phyloP scores from a whole-genome alignment of 2,113 vertebrate species.

The Columbina picui region DNA sequence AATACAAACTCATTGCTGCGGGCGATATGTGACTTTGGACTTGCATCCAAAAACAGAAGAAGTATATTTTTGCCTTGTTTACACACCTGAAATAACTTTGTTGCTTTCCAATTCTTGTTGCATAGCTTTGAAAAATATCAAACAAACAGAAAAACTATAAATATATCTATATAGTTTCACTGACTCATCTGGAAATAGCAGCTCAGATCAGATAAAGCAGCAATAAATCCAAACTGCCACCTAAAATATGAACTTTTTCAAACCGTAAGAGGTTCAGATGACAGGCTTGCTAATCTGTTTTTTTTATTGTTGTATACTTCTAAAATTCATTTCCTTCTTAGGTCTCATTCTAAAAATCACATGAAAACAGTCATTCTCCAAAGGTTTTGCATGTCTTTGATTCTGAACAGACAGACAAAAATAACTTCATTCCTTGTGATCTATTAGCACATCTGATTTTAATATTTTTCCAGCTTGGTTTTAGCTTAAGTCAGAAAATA shows the following conservation, averaged over 20 bases:
- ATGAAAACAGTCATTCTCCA: neutral
- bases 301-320: neutral
- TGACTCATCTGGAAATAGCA: neutral
- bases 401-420: neutral
- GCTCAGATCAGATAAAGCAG: neutral
- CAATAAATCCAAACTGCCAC: neutral
- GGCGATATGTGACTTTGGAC: neutral
- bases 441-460: neutral
- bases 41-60: neutral
- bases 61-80: neutral
- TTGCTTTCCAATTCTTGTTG: neutral
- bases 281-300: neutral
- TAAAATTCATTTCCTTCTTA: conserved; percentile 4
- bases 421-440: neutral
- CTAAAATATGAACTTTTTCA: neutral
- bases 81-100: neutral
- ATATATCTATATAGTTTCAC: neutral
- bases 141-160: neutral
- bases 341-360: neutral
- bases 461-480: neutral
- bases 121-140: neutral
- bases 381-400: neutral
- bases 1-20: neutral
- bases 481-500: neutral
- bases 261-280: neutral